phyloP scores from a whole-genome alignment of 2,888 invertebrate genomes.

The Lypha dubia region DNA sequence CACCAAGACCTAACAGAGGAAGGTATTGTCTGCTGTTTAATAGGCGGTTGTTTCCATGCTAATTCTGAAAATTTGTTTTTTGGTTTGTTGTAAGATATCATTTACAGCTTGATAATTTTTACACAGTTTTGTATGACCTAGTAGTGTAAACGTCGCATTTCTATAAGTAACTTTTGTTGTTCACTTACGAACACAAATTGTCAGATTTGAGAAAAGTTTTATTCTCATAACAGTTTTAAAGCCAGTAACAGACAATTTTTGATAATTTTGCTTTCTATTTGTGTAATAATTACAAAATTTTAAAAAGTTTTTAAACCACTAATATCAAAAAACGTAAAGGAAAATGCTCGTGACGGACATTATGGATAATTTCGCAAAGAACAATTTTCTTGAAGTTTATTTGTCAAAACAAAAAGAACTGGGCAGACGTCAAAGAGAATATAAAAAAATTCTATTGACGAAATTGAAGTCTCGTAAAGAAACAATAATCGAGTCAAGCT shows the following conservation, averaged over 20 bases:
- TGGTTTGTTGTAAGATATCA: too few relatives aligned
- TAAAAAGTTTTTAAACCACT: background rate
- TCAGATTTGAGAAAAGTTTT: background rate
- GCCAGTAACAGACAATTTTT: background rate
- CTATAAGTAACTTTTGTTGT: background rate
- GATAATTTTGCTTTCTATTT: background rate
- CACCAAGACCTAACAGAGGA: too few relatives aligned
- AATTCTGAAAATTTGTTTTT: too few relatives aligned
- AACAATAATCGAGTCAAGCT: slow-evolving; percentile 79
- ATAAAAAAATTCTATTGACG: slow-evolving; percentile 79
- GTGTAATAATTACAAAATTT: slow-evolving; percentile 4
- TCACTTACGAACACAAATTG: background rate
- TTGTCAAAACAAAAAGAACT: slow-evolving; percentile 79
- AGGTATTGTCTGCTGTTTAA: too few relatives aligned
- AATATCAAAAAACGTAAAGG: background rate
- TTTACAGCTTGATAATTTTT: too few relatives aligned
- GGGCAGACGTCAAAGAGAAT: slow-evolving; percentile 80
- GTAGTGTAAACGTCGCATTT: background rate
- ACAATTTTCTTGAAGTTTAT: slow-evolving; percentile 77
- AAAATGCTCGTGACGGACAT: background rate
- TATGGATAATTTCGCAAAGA: slow-evolving; percentile 73
- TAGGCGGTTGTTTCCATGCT: too few relatives aligned
- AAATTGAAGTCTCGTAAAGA: slow-evolving; percentile 79
- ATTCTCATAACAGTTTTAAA: background rate
- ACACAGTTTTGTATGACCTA: too few relatives aligned